phyloP scores from a whole-genome alignment of 2,797 vertebrate species.

The Dicrostonyx torquatus region DNA sequence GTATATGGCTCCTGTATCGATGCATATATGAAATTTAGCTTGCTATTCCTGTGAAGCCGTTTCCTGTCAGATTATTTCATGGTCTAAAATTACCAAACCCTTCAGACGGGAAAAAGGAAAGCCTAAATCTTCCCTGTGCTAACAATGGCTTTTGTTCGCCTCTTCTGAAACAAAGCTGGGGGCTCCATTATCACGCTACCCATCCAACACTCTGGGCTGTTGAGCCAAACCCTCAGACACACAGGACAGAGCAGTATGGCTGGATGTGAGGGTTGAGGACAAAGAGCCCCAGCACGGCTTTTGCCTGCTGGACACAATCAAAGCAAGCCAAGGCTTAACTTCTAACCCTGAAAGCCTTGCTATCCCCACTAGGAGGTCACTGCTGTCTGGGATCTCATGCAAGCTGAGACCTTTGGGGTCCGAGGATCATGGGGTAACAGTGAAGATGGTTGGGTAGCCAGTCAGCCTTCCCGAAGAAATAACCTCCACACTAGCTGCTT shows the following conservation, averaged over 20 bases:
- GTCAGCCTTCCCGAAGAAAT: background rate
- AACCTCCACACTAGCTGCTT: background rate
- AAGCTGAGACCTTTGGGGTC: background rate
- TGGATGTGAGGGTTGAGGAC: background rate
- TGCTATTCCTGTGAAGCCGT: background rate
- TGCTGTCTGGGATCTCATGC: background rate
- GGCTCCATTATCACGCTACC: background rate
- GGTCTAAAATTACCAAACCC: background rate
- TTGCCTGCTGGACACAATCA: background rate
- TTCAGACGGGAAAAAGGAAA: background rate
- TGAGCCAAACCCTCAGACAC: background rate
- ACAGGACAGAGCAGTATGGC: rapidly evolving
- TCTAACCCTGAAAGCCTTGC: background rate
- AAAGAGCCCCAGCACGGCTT: background rate
- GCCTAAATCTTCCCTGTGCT: background rate
- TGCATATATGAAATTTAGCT: background rate
- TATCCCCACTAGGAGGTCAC: too few species aligned
- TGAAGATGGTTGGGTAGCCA: background rate
- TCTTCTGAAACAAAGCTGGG: background rate
- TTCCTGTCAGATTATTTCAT: background rate
- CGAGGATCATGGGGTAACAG: background rate
- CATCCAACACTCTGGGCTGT: rapidly evolving
- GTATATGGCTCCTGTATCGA: background rate
- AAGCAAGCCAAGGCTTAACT: background rate
- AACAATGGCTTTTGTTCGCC: background rate